Conservation (phyloP, 1,140 invertebrate genomes). For the Macrosteles quadrilineatus region DNA sequence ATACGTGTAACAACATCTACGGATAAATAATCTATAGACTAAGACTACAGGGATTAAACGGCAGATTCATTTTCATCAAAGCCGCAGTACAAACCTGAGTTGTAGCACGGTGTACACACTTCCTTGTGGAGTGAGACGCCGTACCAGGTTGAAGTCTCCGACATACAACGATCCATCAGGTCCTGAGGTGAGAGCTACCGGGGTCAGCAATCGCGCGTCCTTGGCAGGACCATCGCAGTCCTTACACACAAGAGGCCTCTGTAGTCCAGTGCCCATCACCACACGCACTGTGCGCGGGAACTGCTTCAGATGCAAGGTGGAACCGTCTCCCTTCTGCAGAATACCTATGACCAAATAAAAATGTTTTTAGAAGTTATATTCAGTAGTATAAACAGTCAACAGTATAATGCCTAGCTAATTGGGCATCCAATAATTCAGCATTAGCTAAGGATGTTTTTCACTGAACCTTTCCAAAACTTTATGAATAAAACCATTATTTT, state of each 20-base stretch:
- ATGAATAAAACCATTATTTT: too few relatives aligned
- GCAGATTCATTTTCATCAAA: too few relatives aligned
- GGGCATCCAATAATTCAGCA: too few relatives aligned
- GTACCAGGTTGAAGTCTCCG: slow-evolving; percentile 94
- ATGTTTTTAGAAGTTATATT: too few relatives aligned
- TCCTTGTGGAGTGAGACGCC: slow-evolving; percentile 89
- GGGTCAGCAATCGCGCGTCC: slow-evolving; percentile 84
- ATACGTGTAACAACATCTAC: too few relatives aligned
- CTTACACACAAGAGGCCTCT: slow-evolving; percentile 70
- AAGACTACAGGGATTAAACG: too few relatives aligned
- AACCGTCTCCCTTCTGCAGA: slow-evolving; percentile 94
- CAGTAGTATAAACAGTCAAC: too few relatives aligned
- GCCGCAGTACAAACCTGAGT: slow-evolving; percentile 73
- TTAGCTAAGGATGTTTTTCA: too few relatives aligned
- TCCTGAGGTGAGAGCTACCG: slow-evolving; percentile 89
- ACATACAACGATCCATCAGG: slow-evolving; percentile 96
- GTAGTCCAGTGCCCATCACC: slow-evolving; percentile 92
- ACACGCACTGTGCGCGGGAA: slow-evolving; percentile 90
- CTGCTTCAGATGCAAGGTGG: slow-evolving; percentile 89
- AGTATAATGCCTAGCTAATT: too few relatives aligned
- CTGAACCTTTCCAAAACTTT: too few relatives aligned
- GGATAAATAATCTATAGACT: too few relatives aligned
- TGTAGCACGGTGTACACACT: slow-evolving; percentile 91
- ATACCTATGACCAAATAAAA: too few relatives aligned
- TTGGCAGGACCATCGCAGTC: slow-evolving; percentile 86